Conservation (phyloP, 2,888 invertebrate species). For the Mallateleia sp. region DNA sequence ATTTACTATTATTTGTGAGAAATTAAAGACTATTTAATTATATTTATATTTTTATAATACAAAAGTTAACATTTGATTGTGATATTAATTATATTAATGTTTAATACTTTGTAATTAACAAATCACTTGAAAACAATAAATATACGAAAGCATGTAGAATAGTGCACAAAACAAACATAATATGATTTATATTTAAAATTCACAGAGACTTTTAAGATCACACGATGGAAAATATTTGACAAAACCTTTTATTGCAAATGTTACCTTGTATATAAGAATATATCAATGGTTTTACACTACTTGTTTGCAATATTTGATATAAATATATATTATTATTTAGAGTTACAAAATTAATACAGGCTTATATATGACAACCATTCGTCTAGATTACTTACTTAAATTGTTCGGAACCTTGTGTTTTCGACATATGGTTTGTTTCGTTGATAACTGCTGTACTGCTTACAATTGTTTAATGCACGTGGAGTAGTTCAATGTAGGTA, state of each 20-base stretch:
- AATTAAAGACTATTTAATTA: no score
- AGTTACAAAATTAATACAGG: not conserved
- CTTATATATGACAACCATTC: not conserved
- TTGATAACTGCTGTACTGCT: conserved; percentile 32
- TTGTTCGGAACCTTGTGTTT: conserved; percentile 59
- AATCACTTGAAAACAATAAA: not conserved
- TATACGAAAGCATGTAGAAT: conserved; percentile 13
- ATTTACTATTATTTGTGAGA: no score
- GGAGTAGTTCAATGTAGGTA: conserved; percentile 3
- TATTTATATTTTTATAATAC: no score
- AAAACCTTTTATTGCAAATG: not conserved
- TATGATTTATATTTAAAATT: conserved; percentile 47
- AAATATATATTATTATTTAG: not conserved
- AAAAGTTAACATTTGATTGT: no score
- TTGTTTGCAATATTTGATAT: no score
- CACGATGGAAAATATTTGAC: conserved; percentile 2
- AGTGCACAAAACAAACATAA: conserved; percentile 35
- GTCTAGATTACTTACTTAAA: conserved; percentile 52
- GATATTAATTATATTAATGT: no score
- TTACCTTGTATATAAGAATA: no score
- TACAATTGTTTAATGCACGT: conserved; percentile 31
- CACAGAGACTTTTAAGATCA: conserved; percentile 57
- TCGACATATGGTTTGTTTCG: conserved; percentile 63
- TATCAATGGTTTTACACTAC: no score
- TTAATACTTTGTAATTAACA: not conserved